Evolutionary conservation across 1,140 invertebrate species (phyloP).

Genomic region (silkworm (Bombyx mori)): DNA sequence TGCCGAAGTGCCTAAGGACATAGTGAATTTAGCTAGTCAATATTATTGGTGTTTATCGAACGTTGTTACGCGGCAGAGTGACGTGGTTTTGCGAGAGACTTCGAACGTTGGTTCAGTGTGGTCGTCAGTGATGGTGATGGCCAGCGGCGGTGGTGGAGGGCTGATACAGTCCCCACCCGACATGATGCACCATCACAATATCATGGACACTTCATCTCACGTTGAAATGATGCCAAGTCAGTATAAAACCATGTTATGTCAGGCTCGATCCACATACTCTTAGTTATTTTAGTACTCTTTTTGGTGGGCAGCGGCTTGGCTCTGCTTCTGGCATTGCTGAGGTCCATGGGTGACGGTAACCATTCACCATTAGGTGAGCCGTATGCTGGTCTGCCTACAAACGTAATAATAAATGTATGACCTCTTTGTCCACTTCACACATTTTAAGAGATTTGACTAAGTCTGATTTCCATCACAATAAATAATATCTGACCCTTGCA

Average conservation of each 20-base stretch:
- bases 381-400: too few relatives aligned
- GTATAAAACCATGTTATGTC: constrained; percentile 8
- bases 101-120: neutral
- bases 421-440: too few relatives aligned
- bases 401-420: too few relatives aligned
- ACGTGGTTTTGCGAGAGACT: constrained; percentile 2
- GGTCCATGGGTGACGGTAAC: too few relatives aligned
- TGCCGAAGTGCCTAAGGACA: constrained; percentile 49
- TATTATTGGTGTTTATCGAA: constrained; percentile 33
- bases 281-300: too few relatives aligned
- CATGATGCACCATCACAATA: constrained; percentile 64
- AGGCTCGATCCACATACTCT: too few relatives aligned
- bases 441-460: too few relatives aligned
- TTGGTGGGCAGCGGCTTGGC: too few relatives aligned
- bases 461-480: too few relatives aligned
- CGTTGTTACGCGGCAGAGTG: constrained; percentile 13
- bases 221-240: constrained; percentile 67
- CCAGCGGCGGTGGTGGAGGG: constrained; percentile 61
- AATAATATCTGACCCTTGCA: too few relatives aligned
- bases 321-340: too few relatives aligned
- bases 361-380: too few relatives aligned
- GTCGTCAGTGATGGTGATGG: constrained; percentile 59
- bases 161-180: constrained; percentile 67
- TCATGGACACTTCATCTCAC: constrained; percentile 64
- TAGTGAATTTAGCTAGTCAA: neutral